These are phyloP conservation scores for Pseudococcus viburni DNA, from an alignment of 2,888 invertebrate genomes.

Conservation along the genomic window DNA sequence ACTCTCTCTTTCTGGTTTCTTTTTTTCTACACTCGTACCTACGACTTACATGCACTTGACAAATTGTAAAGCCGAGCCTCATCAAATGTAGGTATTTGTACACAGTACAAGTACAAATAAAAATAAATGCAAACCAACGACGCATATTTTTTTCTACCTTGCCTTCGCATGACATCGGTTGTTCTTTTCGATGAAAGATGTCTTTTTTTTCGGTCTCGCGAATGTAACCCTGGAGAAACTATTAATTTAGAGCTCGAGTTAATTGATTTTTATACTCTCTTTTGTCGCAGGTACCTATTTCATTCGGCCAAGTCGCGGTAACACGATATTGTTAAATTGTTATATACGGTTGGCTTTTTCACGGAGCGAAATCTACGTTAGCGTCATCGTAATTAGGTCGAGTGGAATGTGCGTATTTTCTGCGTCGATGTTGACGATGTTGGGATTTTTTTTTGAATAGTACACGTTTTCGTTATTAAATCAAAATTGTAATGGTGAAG, in stretches of 20 bases:
- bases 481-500: too few species aligned
- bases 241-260: slow-evolving; percentile 32
- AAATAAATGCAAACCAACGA: not conserved
- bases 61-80: not conserved
- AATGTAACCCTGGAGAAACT: slow-evolving; percentile 20
- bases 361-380: too few species aligned
- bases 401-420: slow-evolving; percentile 10
- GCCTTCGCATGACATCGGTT: not conserved
- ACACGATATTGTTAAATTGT: slow-evolving; percentile 17
- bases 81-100: not conserved
- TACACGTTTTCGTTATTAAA: too few species aligned
- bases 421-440: not conserved
- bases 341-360: not conserved
- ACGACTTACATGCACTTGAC: not conserved
- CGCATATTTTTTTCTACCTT: not conserved
- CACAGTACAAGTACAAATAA: not conserved
- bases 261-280: slow-evolving; percentile 53
- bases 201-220: not conserved
- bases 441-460: too few species aligned
- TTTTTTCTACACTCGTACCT: not conserved
- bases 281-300: slow-evolving; percentile 24
- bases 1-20: not conserved
- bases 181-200: slow-evolving; percentile 37
- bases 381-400: not conserved
- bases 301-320: not conserved